phyloP scores from a whole-genome alignment of 2,888 invertebrate species.

The Formica aserva region DNA sequence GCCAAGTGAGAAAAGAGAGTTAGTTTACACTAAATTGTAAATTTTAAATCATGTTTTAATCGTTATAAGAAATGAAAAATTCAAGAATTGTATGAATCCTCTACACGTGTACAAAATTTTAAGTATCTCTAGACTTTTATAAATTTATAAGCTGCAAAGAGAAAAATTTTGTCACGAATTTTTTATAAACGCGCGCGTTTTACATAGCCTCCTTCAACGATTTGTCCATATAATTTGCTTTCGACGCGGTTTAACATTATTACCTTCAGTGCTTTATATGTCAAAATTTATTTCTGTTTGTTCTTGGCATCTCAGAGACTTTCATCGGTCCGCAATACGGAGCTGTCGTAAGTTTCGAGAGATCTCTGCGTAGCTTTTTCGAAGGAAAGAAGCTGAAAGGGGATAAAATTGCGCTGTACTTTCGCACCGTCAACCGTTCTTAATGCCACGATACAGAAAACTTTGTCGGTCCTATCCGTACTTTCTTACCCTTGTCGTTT shows the following conservation, averaged over 20 bases:
- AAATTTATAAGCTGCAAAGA: neutral
- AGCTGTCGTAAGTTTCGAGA: slow-evolving; percentile 39
- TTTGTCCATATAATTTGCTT: neutral
- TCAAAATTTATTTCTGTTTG: slow-evolving; percentile 15
- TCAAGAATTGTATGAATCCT: neutral
- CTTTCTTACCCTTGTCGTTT: slow-evolving; percentile 31
- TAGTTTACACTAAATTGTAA: neutral
- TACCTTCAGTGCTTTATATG: slow-evolving; percentile 14
- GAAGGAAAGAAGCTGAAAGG: neutral
- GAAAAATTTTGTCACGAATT: neutral
- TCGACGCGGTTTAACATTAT: neutral
- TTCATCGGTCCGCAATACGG: slow-evolving; percentile 30
- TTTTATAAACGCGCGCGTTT: neutral
- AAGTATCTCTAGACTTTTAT: neutral
- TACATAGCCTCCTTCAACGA: neutral
- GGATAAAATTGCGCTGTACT: slow-evolving; percentile 62
- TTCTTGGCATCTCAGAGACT: neutral
- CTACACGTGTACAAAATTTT: neutral
- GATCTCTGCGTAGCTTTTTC: slow-evolving; percentile 33
- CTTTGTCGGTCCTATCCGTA: slow-evolving; percentile 40
- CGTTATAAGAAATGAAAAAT: neutral
- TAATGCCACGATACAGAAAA: slow-evolving; percentile 65
- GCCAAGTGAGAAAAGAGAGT: neutral
- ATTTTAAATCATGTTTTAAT: neutral
- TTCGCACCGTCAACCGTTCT: slow-evolving; percentile 56